phyloP scores from a whole-genome alignment of 2,888 invertebrate species.

The Cepaea hortensis region DNA sequence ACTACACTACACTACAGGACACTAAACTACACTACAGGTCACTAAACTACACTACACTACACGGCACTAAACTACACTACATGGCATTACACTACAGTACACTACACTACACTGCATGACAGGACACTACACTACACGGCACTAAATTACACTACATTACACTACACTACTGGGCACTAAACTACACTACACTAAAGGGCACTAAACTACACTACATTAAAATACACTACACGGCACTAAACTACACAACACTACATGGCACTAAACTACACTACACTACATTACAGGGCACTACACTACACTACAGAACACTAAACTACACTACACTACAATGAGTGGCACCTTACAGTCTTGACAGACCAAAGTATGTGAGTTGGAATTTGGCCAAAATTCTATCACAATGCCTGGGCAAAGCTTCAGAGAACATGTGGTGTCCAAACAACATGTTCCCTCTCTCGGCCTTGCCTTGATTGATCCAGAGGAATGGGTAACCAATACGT shows the following conservation, averaged over 20 bases:
- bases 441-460: too few relatives aligned
- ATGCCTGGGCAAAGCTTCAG: too few relatives aligned
- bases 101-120: slow-evolving; percentile 21
- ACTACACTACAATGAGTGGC: too few relatives aligned
- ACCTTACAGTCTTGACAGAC: too few relatives aligned
- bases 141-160: neutral
- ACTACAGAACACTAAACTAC: neutral
- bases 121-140: slow-evolving; percentile 3
- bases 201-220: neutral
- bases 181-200: slow-evolving; percentile 2
- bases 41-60: slow-evolving; percentile 11
- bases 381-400: too few relatives aligned
- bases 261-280: slow-evolving; percentile 10
- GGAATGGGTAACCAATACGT: too few relatives aligned
- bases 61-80: slow-evolving; percentile 14
- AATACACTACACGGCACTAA: too few relatives aligned
- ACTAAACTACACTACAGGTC: slow-evolving; percentile 16
- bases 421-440: too few relatives aligned
- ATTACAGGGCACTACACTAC: neutral
- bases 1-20: slow-evolving; percentile 21
- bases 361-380: too few relatives aligned
- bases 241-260: slow-evolving; percentile 37
- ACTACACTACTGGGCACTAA: neutral
- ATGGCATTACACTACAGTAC: neutral
- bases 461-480: too few relatives aligned